Conservation (phyloP, 2,113 vertebrate species). For the Pomatorhinus ruficollis region DNA sequence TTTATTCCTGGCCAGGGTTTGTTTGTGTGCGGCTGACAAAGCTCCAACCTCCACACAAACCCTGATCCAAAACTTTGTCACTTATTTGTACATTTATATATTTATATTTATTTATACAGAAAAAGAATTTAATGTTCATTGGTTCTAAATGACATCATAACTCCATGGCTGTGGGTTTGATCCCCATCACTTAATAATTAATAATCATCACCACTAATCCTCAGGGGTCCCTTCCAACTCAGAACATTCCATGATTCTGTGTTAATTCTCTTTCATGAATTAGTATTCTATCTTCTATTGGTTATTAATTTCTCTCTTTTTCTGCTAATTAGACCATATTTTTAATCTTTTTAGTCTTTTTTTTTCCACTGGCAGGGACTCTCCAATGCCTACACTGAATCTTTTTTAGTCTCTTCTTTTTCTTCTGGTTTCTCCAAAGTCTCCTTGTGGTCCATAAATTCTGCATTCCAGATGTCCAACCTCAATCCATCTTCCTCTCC, state of each 20-base stretch:
- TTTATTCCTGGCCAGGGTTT: background rate
- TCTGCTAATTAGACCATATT: background rate
- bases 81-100: too few relatives aligned
- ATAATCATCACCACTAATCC: too few relatives aligned
- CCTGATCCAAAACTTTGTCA: background rate
- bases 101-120: background rate
- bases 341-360: background rate
- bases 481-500: background rate
- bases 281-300: background rate
- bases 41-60: background rate
- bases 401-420: background rate
- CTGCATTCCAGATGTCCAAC: background rate
- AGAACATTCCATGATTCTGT: background rate
- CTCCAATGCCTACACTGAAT: background rate
- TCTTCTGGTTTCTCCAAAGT: background rate
- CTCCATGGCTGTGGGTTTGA: background rate
- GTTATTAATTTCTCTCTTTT: background rate
- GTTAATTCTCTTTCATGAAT: background rate
- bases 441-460: background rate
- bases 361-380: background rate
- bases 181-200: background rate
- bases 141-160: background rate
- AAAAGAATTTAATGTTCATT: background rate
- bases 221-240: background rate
- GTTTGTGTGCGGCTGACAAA: rapidly evolving